Percentiles rank a stretch among this genome's conserved stretches.
phyloP scores from a whole-genome alignment of 92 coral and sea anemone genomes.

The Palythoa grandis region DNA sequence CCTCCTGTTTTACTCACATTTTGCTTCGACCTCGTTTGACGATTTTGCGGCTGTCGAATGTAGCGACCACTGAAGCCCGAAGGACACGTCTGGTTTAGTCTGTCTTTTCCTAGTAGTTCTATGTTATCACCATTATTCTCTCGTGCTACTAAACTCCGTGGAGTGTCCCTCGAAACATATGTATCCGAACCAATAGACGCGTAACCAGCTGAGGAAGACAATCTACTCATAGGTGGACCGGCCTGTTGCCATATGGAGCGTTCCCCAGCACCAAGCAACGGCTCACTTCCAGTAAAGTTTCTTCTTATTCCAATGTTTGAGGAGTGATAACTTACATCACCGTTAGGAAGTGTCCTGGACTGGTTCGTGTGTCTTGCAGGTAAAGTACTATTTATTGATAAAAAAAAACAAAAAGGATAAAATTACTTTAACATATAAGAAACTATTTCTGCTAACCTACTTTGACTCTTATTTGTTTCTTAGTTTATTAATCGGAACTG shows the following conservation, averaged over 20 bases:
- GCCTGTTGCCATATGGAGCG: not conserved
- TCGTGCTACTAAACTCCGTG: not conserved
- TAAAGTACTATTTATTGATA: constrained; percentile 12
- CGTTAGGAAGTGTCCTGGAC: not conserved
- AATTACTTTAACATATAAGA: not conserved
- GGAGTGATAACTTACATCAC: constrained; percentile 9
- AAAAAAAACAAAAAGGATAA: not conserved
- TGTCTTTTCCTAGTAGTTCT: constrained; percentile 16
- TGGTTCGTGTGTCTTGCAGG: constrained; percentile 7
- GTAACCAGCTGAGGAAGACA: constrained; percentile 37
- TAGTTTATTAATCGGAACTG: not conserved
- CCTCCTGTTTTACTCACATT: not conserved
- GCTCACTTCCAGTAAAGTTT: constrained; percentile 34
- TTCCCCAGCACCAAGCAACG: constrained; percentile 3
- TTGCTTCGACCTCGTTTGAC: not conserved
- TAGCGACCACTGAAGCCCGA: constrained; percentile 63
- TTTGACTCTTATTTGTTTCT: no score
- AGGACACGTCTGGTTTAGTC: constrained; percentile 57
- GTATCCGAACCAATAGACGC: constrained; percentile 35
- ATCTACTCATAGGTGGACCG: constrained; percentile 57
- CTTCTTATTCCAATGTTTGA: constrained; percentile 15
- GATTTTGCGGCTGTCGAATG: constrained; percentile 32
- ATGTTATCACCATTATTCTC: constrained; percentile 38
- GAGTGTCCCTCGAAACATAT: not conserved
- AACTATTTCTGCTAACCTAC: not conserved